phyloP scores from a whole-genome alignment of 2,888 invertebrate genomes.

The Seladonia tumulorum region DNA sequence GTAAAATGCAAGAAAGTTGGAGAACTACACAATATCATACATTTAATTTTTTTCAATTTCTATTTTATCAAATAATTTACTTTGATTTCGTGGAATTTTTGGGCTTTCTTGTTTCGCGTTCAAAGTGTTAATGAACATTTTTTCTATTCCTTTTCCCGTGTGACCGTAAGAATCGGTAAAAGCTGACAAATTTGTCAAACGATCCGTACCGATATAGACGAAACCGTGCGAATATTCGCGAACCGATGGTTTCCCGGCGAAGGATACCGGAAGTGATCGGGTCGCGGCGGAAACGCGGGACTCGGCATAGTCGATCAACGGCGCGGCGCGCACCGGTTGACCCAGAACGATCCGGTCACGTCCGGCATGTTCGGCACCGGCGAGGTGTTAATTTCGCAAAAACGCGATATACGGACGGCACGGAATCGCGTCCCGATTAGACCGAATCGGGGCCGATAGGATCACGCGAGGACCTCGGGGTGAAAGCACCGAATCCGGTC shows the following conservation, averaged over 20 bases:
- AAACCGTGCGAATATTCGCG: neutral
- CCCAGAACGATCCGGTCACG: slow-evolving; percentile 21
- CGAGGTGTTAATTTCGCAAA: slow-evolving; percentile 33
- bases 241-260: neutral
- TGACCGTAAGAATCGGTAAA: neutral
- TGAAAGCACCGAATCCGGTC: slow-evolving; percentile 50
- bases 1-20: no score
- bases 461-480: slow-evolving; percentile 64
- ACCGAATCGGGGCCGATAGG: slow-evolving; percentile 42
- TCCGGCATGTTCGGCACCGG: slow-evolving; percentile 12
- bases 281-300: slow-evolving; percentile 4
- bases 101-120: no score
- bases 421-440: slow-evolving; percentile 58
- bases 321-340: neutral
- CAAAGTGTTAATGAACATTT: no score
- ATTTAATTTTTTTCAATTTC: no score
- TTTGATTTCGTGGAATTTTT: no score
- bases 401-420: slow-evolving; percentile 30
- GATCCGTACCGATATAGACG: neutral
- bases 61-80: no score
- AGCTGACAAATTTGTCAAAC: neutral
- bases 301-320: neutral
- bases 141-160: no score
- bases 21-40: no score
- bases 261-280: slow-evolving; percentile 19